Base-by-base conservation (phyloP, 2,113 vertebrate genomes). In the Theropithecus gelada region DNA sequence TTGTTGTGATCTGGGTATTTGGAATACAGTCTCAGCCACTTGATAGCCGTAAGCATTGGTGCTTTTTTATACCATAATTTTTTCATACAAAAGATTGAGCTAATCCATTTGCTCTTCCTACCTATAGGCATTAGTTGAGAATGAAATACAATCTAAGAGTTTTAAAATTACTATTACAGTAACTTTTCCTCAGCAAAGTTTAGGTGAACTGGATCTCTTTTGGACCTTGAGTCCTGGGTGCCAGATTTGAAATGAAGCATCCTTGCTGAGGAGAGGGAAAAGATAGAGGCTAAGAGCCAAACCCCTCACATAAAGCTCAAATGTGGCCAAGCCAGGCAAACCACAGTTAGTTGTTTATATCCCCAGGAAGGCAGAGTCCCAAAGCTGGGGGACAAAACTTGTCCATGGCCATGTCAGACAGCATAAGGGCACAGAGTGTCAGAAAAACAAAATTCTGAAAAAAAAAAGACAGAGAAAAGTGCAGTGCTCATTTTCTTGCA, bases 311-410 rank as follows among this genome's bases (percentile, higher is more conserved):
- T 20, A 48, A 57, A 64, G 6, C 27, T 85, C 0, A 57, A 55
- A 8, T 4, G n/a, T 90, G 52, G 38, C 32, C 30, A 52, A 52
- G 11, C 14, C 8, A 27, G 23, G 5, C 43, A 93, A 89, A 13
- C 0, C 48, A 40, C 11, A 64, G n/a, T 73, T 61, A 8, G 2
- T 61, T 48, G 3, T 23, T 35, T 30, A 25, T 43, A 11, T 45
- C 30, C 8, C 8, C 0, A 38, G 73, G 38, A 81, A n/a, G 14
- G 2, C 3, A 32, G 6, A 57, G 30, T 3, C 8, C 18, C 10
- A 78, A 57, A 32, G 0, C 7, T 91, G 22, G 18, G 5, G 48
- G 5, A 12, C 16, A 76, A 32, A 43, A 27, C 6, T 7, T 0
- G 7, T 78, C 5, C 27, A 6, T 12, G 9, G 23, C 3, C 3